A percentile compares a stretch with the other conserved stretches of the same genome.
Conservation (phyloP, 1,140 invertebrate species). For the Andricus grossulariae region DNA sequence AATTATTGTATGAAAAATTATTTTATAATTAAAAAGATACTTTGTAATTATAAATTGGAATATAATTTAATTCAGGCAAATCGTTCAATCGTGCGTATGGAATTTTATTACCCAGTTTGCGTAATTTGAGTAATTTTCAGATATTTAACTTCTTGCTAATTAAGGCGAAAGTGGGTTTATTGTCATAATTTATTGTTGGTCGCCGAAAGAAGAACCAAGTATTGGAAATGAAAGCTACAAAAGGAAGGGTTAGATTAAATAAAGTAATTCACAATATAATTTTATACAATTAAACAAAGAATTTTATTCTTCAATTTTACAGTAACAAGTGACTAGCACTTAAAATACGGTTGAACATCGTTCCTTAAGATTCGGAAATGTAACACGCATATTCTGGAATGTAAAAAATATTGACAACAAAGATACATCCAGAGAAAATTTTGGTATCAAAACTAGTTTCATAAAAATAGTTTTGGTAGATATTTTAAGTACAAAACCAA, state of each 20-base stretch:
- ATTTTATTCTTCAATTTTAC: constrained; percentile 64
- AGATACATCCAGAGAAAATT: neutral
- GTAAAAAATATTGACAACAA: constrained; percentile 40
- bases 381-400: constrained; percentile 53
- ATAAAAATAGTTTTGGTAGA: too few species aligned
- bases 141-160: neutral
- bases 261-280: neutral
- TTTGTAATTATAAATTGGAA: too few species aligned
- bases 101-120: neutral
- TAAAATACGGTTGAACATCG: constrained; percentile 58
- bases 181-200: constrained; percentile 26
- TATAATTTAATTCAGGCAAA: neutral
- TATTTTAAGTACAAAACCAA: too few species aligned
- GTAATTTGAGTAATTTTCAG: neutral
- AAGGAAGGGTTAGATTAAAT: too few species aligned
- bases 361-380: constrained; percentile 28
- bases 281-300: constrained; percentile 49
- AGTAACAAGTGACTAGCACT: constrained; percentile 74
- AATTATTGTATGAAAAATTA: too few species aligned
- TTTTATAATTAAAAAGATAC: too few species aligned
- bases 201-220: neutral
- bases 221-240: neutral
- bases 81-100: neutral
- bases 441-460: too few species aligned
- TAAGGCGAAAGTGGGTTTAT: constrained; percentile 5